Conservation (phyloP, 2,888 invertebrate genomes). For the Eupithecia tripunctaria region DNA sequence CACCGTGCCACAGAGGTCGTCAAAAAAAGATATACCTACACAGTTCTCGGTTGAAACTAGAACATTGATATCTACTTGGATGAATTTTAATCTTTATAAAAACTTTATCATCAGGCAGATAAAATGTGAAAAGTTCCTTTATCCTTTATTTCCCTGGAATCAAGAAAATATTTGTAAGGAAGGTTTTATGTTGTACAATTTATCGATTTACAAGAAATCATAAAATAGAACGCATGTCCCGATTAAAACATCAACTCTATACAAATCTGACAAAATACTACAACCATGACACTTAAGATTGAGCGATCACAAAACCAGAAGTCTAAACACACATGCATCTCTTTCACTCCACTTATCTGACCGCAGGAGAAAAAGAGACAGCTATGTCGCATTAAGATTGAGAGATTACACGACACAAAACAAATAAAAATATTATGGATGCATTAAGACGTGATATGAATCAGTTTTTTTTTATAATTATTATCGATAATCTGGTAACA, state of each 20-base stretch:
- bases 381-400: slow-evolving; percentile 70
- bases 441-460: slow-evolving; percentile 82
- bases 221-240: slow-evolving; percentile 57
- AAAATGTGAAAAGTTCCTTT: too few species aligned
- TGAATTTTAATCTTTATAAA: too few species aligned
- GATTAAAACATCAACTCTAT: slow-evolving; percentile 67
- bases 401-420: slow-evolving; percentile 72
- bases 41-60: too few species aligned
- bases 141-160: too few species aligned
- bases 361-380: slow-evolving; percentile 55
- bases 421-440: slow-evolving; percentile 80
- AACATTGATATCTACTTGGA: too few species aligned
- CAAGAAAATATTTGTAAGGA: neutral
- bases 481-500: slow-evolving; percentile 84
- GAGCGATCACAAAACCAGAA: slow-evolving; percentile 76
- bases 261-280: slow-evolving; percentile 68
- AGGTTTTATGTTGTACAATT: neutral
- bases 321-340: slow-evolving; percentile 66
- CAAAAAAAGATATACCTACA: too few species aligned
- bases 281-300: slow-evolving; percentile 61
- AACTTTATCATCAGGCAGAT: too few species aligned
- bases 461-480: slow-evolving; percentile 70
- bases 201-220: slow-evolving; percentile 47
- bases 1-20: too few species aligned
- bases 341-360: slow-evolving; percentile 48